Evolutionary conservation across 2,113 vertebrate genomes (phyloP), one percentile per base, ranked within the genome.

Genomic region (Dromiciops gliroides): DNA sequence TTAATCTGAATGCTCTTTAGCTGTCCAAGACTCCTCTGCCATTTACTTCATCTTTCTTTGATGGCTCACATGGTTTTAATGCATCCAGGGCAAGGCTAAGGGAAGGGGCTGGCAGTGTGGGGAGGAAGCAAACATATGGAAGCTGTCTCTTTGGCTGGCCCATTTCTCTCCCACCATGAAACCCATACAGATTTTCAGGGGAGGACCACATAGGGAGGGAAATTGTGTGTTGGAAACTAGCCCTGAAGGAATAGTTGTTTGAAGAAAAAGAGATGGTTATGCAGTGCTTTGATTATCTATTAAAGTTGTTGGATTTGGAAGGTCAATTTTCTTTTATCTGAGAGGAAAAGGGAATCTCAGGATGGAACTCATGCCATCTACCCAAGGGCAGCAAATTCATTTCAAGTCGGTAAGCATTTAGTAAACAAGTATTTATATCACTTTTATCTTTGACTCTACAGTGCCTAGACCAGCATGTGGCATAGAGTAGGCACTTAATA

Each of bases 1-100:
- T 8, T 23, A 96, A 97, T 97, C 95, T 97, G 95, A 96, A 97
- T 96, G 95, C 6, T 60, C n/a, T 97, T 97, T 93, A 93, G 92
- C 52, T 97, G 95, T 90, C 88, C 31, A 47, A 16, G 47, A 48
- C 7, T 51, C 95, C 47, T 93, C 94, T 12, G 92, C 0, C 24
- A 50, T 93, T 92, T 93, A 49, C n/a, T 97, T 92, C 47, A 89
- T 91, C 9, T 93, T 93, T 83, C 67, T 90, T 53, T 50, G 10
- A 93, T 93, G 88, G 53, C 49, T 95, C 48, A 51, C 48, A 23
- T 26, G 60, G 44, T 37, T 95, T 93, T 48, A 95, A 92, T 51
- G 31, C 90, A 91, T 19, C 26, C 60, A 92, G 26, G 14, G 90
- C 9, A 89, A 92, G 48, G n/a, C 94, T 50, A 92, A 11, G 12